Evolutionary conservation across 2,113 vertebrate species (phyloP).

Genomic region (Onychostoma macrolepis): DNA sequence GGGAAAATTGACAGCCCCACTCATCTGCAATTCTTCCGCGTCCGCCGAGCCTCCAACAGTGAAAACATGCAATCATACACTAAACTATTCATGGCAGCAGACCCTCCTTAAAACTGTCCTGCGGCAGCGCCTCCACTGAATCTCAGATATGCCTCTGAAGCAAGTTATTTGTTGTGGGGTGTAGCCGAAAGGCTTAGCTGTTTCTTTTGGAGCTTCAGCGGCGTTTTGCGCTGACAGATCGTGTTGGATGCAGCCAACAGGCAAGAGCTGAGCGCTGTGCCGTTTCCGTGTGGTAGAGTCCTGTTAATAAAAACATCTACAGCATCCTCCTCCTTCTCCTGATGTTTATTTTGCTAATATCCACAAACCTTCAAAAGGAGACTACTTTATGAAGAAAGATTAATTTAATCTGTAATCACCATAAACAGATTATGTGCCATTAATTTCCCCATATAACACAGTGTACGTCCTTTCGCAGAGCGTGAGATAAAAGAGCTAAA

Average conservation of each 20-base stretch:
- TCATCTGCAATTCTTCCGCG: constrained; percentile 54
- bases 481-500: constrained; percentile 21
- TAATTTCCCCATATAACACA: constrained; percentile 29
- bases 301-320: constrained; percentile 61
- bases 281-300: not conserved
- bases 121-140: constrained; percentile 58
- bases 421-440: constrained; percentile 41
- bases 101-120: constrained; percentile 56
- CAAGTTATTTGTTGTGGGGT: constrained; percentile 71
- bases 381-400: constrained; percentile 1
- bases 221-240: constrained; percentile 62
- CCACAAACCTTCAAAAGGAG: not conserved
- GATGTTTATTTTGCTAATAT: constrained; percentile 5
- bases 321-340: not conserved
- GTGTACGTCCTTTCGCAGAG: not conserved
- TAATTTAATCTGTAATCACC: constrained; percentile 29
- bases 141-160: constrained; percentile 68
- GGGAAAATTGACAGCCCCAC: constrained; percentile 55
- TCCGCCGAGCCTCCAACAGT: constrained; percentile 42
- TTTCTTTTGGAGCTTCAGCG: constrained; percentile 62
- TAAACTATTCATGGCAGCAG: constrained; percentile 51
- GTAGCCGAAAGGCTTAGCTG: constrained; percentile 64
- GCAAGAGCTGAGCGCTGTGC: constrained; percentile 3
- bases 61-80: constrained; percentile 23
- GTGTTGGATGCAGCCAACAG: constrained; percentile 55